phyloP scores from a whole-genome alignment of 1,140 invertebrate genomes.

The Eriocheir sinensis region DNA sequence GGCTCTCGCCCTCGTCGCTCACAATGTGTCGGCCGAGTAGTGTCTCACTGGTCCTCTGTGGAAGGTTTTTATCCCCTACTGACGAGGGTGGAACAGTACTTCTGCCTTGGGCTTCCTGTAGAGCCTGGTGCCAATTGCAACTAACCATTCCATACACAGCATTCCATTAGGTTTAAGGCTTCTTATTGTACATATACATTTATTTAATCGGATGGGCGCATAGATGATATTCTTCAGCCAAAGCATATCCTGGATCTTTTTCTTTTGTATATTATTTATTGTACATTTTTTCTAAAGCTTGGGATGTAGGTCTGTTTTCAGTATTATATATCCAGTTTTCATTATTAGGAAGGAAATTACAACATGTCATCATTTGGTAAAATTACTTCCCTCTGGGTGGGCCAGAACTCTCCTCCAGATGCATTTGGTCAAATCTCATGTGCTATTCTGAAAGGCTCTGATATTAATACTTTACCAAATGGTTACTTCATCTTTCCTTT shows the following conservation, averaged over 20 bases:
- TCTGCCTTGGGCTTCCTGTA: conserved; percentile 20
- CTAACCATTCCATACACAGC: conserved; percentile 72
- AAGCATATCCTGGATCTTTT: conserved; percentile 45
- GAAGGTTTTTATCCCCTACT: too few species aligned
- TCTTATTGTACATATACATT: conserved; percentile 41
- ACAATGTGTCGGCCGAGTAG: conserved; percentile 61
- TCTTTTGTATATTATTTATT: not conserved
- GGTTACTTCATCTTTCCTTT: not conserved
- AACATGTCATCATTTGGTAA: not conserved
- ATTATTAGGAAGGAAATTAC: not conserved
- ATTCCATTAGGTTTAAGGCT: conserved; percentile 73
- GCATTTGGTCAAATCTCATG: too few species aligned
- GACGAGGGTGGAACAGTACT: conserved; percentile 34
- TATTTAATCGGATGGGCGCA: conserved; percentile 64
- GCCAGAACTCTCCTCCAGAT: not conserved
- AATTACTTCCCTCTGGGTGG: too few species aligned
- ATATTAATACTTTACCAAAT: conserved; percentile 27
- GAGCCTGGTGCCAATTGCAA: conserved; percentile 69
- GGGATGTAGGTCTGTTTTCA: conserved; percentile 7
- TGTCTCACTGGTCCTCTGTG: not conserved
- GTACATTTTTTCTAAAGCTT: not conserved
- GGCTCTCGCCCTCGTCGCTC: conserved; percentile 66
- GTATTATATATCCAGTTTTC: conserved; percentile 25
- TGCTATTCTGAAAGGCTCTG: not conserved
- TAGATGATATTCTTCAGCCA: conserved; percentile 59